These are phyloP conservation scores for Zele albiditarsus DNA, from an alignment of 2,888 invertebrate species.

Conservation along the genomic window DNA sequence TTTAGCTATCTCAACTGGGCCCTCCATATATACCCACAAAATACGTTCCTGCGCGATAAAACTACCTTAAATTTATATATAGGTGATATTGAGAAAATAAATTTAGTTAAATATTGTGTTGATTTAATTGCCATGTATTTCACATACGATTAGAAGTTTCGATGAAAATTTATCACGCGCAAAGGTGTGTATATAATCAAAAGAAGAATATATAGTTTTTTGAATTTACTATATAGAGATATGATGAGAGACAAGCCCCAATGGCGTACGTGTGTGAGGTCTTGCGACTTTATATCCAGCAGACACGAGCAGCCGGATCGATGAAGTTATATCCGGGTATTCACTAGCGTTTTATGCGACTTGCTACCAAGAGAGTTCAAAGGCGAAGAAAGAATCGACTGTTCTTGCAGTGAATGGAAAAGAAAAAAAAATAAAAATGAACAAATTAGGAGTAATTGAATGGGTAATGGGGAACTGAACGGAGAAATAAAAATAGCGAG, in stretches of 20 bases:
- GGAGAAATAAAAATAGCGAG: conserved; percentile 9
- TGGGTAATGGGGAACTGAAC: conserved; percentile 5
- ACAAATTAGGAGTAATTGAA: conserved; percentile 9
- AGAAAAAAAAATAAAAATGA: conserved; percentile 29
- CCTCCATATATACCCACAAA: too few species aligned
- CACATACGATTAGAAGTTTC: background rate
- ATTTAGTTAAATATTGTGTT: background rate
- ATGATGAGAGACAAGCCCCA: conserved; percentile 25
- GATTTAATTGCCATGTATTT: background rate
- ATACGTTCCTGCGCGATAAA: too few species aligned
- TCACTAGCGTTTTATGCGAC: conserved; percentile 37
- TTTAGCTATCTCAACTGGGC: too few species aligned
- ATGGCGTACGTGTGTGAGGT: conserved; percentile 41
- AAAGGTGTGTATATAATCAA: background rate
- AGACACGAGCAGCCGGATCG: conserved; percentile 50
- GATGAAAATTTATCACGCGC: background rate
- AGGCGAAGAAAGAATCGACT: background rate
- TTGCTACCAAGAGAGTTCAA: conserved; percentile 26
- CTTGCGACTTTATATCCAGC: conserved; percentile 52
- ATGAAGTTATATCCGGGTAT: conserved; percentile 55
- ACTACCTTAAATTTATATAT: too few species aligned
- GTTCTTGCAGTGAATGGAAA: conserved; percentile 21
- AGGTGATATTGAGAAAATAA: background rate
- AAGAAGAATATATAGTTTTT: background rate
- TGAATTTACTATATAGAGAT: conserved; percentile 1